These are phyloP conservation scores for Caenorhabditis wallacei DNA, from an alignment of 2,888 invertebrate genomes.

Conservation along the genomic window DNA sequence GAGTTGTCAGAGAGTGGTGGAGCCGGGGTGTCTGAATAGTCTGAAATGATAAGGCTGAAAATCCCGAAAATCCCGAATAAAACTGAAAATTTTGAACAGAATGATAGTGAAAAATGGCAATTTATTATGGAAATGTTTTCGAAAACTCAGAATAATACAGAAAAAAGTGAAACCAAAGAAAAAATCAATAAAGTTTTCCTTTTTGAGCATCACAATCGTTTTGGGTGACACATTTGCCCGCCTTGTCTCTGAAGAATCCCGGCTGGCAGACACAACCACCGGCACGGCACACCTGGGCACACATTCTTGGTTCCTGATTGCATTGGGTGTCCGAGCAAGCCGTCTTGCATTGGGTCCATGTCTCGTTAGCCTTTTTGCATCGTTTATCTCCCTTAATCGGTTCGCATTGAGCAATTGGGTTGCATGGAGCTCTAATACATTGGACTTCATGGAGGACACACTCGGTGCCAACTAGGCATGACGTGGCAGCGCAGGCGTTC, in stretches of 20 bases:
- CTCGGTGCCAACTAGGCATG: slow-evolving; percentile 17
- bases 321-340: slow-evolving; percentile 34
- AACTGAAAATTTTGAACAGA: not conserved
- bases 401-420: slow-evolving; percentile 43
- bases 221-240: slow-evolving; percentile 45
- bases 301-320: slow-evolving; percentile 27
- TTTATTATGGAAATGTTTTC: not conserved
- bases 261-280: slow-evolving; percentile 39
- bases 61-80: not conserved
- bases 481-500: slow-evolving; percentile 41
- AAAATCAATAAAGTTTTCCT: not conserved
- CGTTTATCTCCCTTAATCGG: slow-evolving; percentile 5
- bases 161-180: slow-evolving; percentile 8
- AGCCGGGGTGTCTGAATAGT: slow-evolving; percentile 8
- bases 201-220: slow-evolving; percentile 33
- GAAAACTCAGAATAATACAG: slow-evolving; percentile 1
- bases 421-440: slow-evolving; percentile 51
- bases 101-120: slow-evolving; percentile 4
- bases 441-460: slow-evolving; percentile 50
- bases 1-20: not conserved
- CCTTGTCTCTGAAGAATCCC: slow-evolving; percentile 30
- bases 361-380: slow-evolving; percentile 18
- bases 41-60: slow-evolving; percentile 8
- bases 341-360: slow-evolving; percentile 3
- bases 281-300: slow-evolving; percentile 6